Percentiles rank a stretch among this genome's conserved stretches.
Evolutionary conservation across 2,888 invertebrate species (phyloP).

Genomic region (Diarsia brunnea): DNA sequence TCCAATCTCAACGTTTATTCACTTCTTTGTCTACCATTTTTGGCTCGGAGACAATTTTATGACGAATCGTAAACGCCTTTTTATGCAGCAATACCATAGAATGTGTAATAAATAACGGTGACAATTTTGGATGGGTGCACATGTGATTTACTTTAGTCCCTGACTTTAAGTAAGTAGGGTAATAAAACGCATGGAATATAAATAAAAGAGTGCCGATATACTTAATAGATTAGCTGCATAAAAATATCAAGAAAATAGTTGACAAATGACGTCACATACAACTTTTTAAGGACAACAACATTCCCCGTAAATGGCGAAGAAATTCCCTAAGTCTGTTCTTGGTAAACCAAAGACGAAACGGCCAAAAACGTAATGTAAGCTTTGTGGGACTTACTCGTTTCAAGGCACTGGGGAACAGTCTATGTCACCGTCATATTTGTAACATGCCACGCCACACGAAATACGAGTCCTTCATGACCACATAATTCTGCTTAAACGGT

Average conservation of each 20-base stretch:
- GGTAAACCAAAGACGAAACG: slow-evolving; percentile 47
- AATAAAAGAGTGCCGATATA: not conserved
- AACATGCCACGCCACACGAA: slow-evolving; percentile 3
- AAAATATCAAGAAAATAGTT: not conserved
- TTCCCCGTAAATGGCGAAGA: slow-evolving; percentile 33
- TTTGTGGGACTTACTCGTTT: slow-evolving; percentile 66
- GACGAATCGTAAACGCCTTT: slow-evolving; percentile 77
- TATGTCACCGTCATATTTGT: slow-evolving; percentile 30
- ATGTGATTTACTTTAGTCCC: slow-evolving; percentile 31
- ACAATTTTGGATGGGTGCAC: slow-evolving; percentile 39
- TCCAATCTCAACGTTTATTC: slow-evolving; percentile 82
- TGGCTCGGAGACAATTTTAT: slow-evolving; percentile 79
- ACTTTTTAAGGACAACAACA: slow-evolving; percentile 19
- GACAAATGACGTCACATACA: not conserved
- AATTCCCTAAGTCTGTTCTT: slow-evolving; percentile 46
- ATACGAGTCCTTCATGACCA: not conserved
- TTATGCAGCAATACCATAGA: slow-evolving; percentile 65
- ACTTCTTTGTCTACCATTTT: slow-evolving; percentile 80
- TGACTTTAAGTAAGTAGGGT: slow-evolving; percentile 1
- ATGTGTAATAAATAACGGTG: slow-evolving; percentile 57
- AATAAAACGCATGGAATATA: not conserved
- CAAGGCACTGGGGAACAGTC: slow-evolving; percentile 67
- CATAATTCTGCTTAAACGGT: not conserved
- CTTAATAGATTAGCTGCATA: not conserved
- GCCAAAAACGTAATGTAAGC: slow-evolving; percentile 49